Evolutionary conservation across 2,888 invertebrate species (phyloP).

Genomic region (Molanna angustata): DNA sequence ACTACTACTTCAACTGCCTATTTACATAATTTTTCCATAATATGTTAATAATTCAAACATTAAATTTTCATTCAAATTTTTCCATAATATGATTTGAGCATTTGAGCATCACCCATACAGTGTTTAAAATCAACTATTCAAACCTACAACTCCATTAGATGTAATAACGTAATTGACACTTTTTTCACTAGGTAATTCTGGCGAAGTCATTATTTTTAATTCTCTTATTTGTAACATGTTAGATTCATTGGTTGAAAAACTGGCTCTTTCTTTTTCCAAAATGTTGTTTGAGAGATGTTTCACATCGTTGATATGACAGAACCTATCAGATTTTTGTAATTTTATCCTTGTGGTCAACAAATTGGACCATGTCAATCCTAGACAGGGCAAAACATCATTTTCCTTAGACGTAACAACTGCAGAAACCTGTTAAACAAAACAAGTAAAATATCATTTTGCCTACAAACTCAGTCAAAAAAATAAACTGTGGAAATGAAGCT

Average conservation of each 20-base stretch:
- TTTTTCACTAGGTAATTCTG: conserved; percentile 11
- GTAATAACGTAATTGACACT: conserved; percentile 14
- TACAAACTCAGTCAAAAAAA: too few relatives aligned
- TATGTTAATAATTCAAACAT: too few relatives aligned
- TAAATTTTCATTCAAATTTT: too few relatives aligned
- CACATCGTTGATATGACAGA: conserved; percentile 4
- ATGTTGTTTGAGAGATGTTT: background rate
- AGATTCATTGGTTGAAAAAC: background rate
- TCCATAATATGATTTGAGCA: too few relatives aligned
- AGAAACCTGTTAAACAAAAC: too few relatives aligned
- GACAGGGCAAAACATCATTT: conserved; percentile 40
- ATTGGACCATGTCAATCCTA: conserved; percentile 53
- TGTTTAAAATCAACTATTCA: too few relatives aligned
- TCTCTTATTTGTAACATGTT: conserved; percentile 12
- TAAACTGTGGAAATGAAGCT: too few relatives aligned
- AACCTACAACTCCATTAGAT: conserved; percentile 10
- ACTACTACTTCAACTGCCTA: too few relatives aligned
- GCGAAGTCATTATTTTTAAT: conserved; percentile 13
- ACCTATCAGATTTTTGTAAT: conserved; percentile 20
- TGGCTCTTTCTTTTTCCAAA: background rate
- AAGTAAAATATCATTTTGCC: too few relatives aligned
- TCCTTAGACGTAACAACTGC: too few relatives aligned
- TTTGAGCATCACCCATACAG: too few relatives aligned
- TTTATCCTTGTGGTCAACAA: conserved; percentile 44
- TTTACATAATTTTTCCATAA: too few relatives aligned